These are phyloP conservation scores for Orchesellides sinensis DNA, from an alignment of 2,888 invertebrate species.

Conservation along the genomic window DNA sequence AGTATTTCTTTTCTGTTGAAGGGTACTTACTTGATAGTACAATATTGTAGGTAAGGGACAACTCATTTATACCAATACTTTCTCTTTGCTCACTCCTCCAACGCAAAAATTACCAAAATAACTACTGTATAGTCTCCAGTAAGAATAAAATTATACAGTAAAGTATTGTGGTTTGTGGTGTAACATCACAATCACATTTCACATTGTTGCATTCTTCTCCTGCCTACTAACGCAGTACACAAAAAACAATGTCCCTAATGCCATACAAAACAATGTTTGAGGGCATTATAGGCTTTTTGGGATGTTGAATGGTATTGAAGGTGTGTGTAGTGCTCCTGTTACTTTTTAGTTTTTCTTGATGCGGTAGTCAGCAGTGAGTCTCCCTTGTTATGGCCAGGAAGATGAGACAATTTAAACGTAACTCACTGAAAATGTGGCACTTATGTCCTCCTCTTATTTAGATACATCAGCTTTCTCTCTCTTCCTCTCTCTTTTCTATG, in stretches of 20 bases:
- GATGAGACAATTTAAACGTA: constrained; percentile 68
- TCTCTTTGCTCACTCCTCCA: neutral
- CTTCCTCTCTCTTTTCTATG: constrained; percentile 13
- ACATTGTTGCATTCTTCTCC: neutral
- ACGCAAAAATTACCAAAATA: neutral
- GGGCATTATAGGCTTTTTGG: no score
- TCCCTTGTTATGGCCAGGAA: constrained; percentile 40
- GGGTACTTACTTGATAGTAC: constrained; percentile 48
- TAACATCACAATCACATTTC: neutral
- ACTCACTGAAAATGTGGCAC: constrained; percentile 66
- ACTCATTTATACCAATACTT: constrained; percentile 65
- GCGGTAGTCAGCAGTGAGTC: no score
- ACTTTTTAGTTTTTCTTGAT: constrained; percentile 11
- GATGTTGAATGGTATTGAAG: no score
- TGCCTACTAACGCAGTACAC: neutral
- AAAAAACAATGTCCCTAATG: no score
- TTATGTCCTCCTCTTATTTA: constrained; percentile 65
- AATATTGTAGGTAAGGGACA: constrained; percentile 64
- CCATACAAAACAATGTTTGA: no score
- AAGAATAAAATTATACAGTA: neutral
- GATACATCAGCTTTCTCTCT: constrained; percentile 57
- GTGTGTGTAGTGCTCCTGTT: no score
- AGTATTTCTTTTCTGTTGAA: neutral
- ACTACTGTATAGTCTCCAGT: no score
- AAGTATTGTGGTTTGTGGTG: neutral